Evolutionary conservation across 1,140 invertebrate genomes (phyloP), one percentile per base, ranked within the genome.

Genomic region (Monomorium pharaonis): DNA sequence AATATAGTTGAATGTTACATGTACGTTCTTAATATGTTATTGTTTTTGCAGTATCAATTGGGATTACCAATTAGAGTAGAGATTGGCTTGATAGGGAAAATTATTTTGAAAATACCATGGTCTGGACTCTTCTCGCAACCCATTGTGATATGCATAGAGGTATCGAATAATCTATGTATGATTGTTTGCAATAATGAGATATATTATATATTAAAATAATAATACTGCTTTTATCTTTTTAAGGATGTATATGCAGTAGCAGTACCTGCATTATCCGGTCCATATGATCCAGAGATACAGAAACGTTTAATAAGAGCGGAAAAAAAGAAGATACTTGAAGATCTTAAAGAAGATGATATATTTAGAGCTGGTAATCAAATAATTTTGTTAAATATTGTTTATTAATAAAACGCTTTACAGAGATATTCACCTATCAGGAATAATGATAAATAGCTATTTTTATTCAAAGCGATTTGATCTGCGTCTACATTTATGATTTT

Each of bases 11-110:
- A 47, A 44, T 44, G 12, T 56, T 33, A 33, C 5, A 5, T 84
- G 18, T 18, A 16, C 9, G 24, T 67, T 12, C 5, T 4, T 54
- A 21, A 44, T 27, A 27, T 16, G 1, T 14, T 6, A 21, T 60
- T 37, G 30, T 18, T 0, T 3, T 96, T 96, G 72, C 94, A 98
- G 97, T 97, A 97, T 92, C 97, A 98, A 92, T 94, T 98, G 51
- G 97, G 97, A 92, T 94, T 98, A 83, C 97, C 97, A 7, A 97
- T 98, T 83, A 97, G 97, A 95, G 97, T 98, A 33, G 97, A 97
- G 94, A 97, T 97, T 76, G 97, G 97, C 69, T 96, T 97, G 24
- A 96, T 98, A 83, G 97, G 97, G 51, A 97, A 97, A 93, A 96
- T 98, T 86, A 96, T 96, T 63, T 94, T 98, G 1, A 96, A 97